Evolutionary conservation across 2,113 vertebrate species (phyloP).

Genomic region (Lynx canadensis): DNA sequence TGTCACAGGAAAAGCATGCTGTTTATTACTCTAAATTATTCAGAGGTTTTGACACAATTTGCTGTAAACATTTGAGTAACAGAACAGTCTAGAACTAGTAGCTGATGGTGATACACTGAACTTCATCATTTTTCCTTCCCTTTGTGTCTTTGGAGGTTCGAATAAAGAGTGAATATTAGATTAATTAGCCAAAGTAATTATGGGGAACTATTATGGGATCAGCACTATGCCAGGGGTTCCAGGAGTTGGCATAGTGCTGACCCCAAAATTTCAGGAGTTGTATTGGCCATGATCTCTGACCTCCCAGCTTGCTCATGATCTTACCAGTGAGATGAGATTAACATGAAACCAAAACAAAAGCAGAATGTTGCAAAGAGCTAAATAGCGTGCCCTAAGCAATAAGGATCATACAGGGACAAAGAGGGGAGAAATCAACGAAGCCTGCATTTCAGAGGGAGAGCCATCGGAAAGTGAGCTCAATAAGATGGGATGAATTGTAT

Average conservation of each 20-base stretch:
- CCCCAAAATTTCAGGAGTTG: background rate
- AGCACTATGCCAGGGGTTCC: background rate
- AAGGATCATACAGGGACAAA: background rate
- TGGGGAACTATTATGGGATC: background rate
- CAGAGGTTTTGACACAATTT: constrained; percentile 57
- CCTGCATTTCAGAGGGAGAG: background rate
- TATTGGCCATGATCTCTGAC: background rate
- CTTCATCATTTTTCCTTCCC: background rate
- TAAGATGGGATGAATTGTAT: background rate
- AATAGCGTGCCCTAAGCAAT: background rate
- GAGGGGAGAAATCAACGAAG: background rate
- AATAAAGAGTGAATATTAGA: background rate
- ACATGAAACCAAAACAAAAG: background rate
- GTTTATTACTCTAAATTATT: constrained; percentile 56
- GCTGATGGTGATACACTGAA: background rate
- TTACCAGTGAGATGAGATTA: constrained; percentile 18
- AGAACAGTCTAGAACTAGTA: constrained; percentile 41
- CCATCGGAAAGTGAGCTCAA: background rate
- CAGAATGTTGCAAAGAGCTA: background rate
- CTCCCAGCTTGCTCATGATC: background rate
- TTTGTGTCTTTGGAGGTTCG: background rate
- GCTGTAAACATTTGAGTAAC: constrained; percentile 16
- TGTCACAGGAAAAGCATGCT: background rate
- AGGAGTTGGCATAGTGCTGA: background rate
- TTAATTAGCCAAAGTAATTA: background rate